Evolutionary conservation across 2,888 invertebrate species (phyloP), one percentile per base, ranked within the genome.

Genomic region (Dione juno): DNA sequence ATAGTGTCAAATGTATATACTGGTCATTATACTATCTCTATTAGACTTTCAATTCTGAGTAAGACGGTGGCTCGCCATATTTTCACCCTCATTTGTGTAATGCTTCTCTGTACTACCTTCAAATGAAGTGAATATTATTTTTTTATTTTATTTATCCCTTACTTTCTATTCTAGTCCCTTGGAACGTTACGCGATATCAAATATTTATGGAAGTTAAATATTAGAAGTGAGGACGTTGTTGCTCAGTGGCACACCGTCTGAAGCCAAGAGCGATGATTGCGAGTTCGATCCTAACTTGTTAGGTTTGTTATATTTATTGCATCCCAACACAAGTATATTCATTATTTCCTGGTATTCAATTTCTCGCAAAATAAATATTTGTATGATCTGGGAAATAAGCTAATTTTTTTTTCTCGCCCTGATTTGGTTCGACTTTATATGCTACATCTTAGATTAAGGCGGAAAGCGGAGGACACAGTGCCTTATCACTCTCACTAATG

Each of bases 61-160:
- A 45, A 43, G 57, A 41, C 48, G 54, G 68, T 54, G 68, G 68
- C 74, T 68, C 58, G 65, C 70, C 53, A 65, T 68, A 65, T 66
- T 75, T 75, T 75, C 75, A 77, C 76, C 77, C 75, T 76, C 78
- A 79, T 79, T 80, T 77, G 75, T 77, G 74, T 79, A 79, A 78
- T 79, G 78, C 77, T 45, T 63, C 75, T 76, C 76, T 74, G 72
- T 71, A 69, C 75, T 69, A 72, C 70, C 71, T 74, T 71, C 66
- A 75, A 76, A 76, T 73, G 75, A 70, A 72, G 72, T 76, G 74
- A 72, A 75, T 75, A 74, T 76, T 73, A 73, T 68, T 77, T 76
- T 75, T 75, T 74, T 74, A 73, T 71, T 74, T 64, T 52, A 71
- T 74, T 61, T 71, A 71, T 65, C 37, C 53, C 59, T 63, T 48